phyloP scores from a whole-genome alignment of 2,888 invertebrate genomes.

The Drosophila recens region DNA sequence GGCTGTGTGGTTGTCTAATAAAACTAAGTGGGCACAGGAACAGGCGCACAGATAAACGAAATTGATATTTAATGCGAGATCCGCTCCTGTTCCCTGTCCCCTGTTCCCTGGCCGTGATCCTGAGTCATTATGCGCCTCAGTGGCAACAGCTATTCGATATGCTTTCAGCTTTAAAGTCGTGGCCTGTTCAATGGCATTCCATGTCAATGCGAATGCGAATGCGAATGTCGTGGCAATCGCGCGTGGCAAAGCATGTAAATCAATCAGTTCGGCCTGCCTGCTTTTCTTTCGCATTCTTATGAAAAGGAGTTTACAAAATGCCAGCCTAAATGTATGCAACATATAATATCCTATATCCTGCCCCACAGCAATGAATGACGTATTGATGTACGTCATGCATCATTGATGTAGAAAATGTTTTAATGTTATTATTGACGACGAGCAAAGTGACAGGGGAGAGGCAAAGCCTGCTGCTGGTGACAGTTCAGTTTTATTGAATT shows the following conservation, averaged over 20 bases:
- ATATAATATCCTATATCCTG: slow-evolving; percentile 27
- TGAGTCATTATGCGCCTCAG: slow-evolving; percentile 53
- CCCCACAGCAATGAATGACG: slow-evolving; percentile 49
- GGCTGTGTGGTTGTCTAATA: slow-evolving; percentile 68
- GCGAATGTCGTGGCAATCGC: slow-evolving; percentile 53
- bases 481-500: slow-evolving; percentile 77
- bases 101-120: background rate
- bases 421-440: slow-evolving; percentile 72
- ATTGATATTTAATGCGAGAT: slow-evolving; percentile 75
- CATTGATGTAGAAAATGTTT: slow-evolving; percentile 80
- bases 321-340: slow-evolving; percentile 70
- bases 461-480: slow-evolving; percentile 59
- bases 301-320: slow-evolving; percentile 48
- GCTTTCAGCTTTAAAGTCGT: slow-evolving; percentile 36
- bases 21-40: slow-evolving; percentile 73
- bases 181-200: slow-evolving; percentile 62
- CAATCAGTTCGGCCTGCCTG: slow-evolving; percentile 71
- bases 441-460: background rate
- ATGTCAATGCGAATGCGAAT: slow-evolving; percentile 66
- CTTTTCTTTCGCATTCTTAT: slow-evolving; percentile 40
- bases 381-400: slow-evolving; percentile 78
- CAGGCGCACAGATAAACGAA: slow-evolving; percentile 70
- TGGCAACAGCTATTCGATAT: slow-evolving; percentile 37
- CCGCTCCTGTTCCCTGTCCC: background rate
- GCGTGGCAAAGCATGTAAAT: slow-evolving; percentile 74